Conservation (phyloP, 1,140 invertebrate genomes). For the Trachymyrmex septentrionalis region DNA sequence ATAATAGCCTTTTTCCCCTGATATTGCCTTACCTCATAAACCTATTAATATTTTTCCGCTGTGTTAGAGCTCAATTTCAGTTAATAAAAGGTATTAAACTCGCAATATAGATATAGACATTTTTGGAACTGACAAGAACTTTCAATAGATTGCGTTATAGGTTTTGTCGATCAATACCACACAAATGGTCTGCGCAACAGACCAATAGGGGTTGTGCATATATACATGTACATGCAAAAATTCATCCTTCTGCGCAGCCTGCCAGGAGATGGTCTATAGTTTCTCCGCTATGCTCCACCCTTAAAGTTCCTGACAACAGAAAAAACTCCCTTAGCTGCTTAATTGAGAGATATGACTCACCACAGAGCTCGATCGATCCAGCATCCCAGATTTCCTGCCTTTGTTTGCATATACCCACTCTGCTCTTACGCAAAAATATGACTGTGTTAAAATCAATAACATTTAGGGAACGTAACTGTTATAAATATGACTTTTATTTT, state of each 20-base stretch:
- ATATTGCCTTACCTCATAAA: slow-evolving; percentile 70
- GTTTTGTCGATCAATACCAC: slow-evolving; percentile 86
- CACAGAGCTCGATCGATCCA: slow-evolving; percentile 80
- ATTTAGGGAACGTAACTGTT: neutral
- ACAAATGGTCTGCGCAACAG: slow-evolving; percentile 81
- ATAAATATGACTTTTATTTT: neutral
- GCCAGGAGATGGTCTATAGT: slow-evolving; percentile 69
- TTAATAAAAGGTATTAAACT: slow-evolving; percentile 70
- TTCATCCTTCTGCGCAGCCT: slow-evolving; percentile 81
- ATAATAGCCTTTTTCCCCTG: slow-evolving; percentile 74
- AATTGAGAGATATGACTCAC: slow-evolving; percentile 83
- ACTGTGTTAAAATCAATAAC: slow-evolving; percentile 12
- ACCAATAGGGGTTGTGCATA: slow-evolving; percentile 79
- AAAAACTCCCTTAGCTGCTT: slow-evolving; percentile 74
- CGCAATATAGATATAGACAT: slow-evolving; percentile 9
- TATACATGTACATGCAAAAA: slow-evolving; percentile 71
- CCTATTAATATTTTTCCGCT: slow-evolving; percentile 80
- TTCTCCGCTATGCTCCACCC: slow-evolving; percentile 71
- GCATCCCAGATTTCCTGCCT: slow-evolving; percentile 65
- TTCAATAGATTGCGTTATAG: slow-evolving; percentile 82
- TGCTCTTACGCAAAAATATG: slow-evolving; percentile 16
- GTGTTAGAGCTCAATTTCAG: slow-evolving; percentile 70
- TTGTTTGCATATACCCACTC: slow-evolving; percentile 65
- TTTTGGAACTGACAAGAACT: slow-evolving; percentile 55
- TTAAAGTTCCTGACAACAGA: slow-evolving; percentile 67